A percentile compares a stretch with the other conserved stretches of the same genome.
Conservation (phyloP, 2,797 vertebrate genomes). For the Protosalanx chinensis region DNA sequence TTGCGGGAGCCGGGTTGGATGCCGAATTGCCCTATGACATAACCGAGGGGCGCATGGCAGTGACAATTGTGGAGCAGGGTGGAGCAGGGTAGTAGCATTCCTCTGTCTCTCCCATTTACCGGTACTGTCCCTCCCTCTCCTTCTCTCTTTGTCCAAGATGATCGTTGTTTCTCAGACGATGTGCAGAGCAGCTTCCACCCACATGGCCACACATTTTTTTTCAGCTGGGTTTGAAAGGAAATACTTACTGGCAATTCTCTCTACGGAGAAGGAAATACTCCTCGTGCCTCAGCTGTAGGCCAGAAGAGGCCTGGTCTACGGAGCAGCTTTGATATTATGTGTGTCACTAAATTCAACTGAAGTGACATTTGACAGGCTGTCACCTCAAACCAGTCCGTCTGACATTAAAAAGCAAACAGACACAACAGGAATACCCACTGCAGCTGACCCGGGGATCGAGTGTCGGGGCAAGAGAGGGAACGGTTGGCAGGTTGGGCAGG, state of each 20-base stretch:
- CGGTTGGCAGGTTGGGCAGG: conserved; percentile 36
- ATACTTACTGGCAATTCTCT: conserved; percentile 13
- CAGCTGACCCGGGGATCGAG: conserved; percentile 76
- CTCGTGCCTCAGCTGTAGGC: conserved; percentile 9
- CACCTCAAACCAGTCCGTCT: conserved; percentile 61
- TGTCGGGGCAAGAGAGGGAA: conserved; percentile 51
- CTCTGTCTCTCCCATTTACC: neutral
- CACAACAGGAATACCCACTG: conserved; percentile 66
- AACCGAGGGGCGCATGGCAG: conserved; percentile 26
- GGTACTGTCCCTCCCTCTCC: neutral
- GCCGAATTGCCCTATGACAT: conserved; percentile 30
- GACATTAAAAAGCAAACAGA: conserved; percentile 62
- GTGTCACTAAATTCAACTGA: conserved; percentile 56
- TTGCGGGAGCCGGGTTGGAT: conserved; percentile 40
- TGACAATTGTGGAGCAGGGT: conserved; percentile 9
- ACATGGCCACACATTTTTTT: conserved; percentile 25
- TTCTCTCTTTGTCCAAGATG: conserved; percentile 1
- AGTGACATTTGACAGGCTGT: conserved; percentile 47
- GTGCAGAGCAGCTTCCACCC: conserved; percentile 23
- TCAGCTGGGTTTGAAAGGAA: conserved; percentile 20
- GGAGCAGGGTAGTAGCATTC: conserved; percentile 6
- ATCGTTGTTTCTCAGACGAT: conserved; percentile 6
- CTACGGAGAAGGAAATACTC: conserved; percentile 35
- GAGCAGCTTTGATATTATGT: conserved; percentile 49
- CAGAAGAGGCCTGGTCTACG: conserved; percentile 32